Conservation (phyloP, 2,797 vertebrate species). For the Anabacerthia variegaticeps region DNA sequence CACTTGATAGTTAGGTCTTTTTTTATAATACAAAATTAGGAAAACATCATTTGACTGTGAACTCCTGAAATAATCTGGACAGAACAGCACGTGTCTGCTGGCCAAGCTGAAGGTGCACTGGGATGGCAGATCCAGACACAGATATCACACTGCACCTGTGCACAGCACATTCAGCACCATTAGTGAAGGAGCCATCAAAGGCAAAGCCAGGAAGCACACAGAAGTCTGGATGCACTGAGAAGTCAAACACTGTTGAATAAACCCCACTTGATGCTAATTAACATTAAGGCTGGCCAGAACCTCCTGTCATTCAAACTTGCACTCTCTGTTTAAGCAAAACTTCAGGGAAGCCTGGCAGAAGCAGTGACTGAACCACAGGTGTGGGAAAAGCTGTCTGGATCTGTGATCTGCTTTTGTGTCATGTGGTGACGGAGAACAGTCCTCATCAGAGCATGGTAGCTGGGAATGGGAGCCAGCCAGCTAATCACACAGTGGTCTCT, state of each 20-base stretch:
- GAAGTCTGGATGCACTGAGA: not conserved
- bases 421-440: not conserved
- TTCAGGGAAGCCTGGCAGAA: constrained; percentile 27
- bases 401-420: not conserved
- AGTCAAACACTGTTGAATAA: constrained; percentile 12
- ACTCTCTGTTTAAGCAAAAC: not conserved
- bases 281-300: constrained; percentile 14
- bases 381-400: not conserved
- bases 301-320: not conserved
- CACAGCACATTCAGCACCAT: not conserved
- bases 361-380: not conserved
- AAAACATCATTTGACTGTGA: not conserved
- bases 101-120: not conserved
- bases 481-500: not conserved
- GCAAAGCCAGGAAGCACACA: not conserved
- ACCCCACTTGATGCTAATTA: not conserved
- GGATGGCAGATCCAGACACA: not conserved
- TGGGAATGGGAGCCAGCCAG: not conserved
- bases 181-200: not conserved
- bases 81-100: not conserved
- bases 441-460: not conserved
- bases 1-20: not conserved
- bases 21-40: not conserved
- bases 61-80: not conserved
- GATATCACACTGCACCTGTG: not conserved